Evolutionary conservation across 2,113 vertebrate species (phyloP).

Genomic region (Mola mola): DNA sequence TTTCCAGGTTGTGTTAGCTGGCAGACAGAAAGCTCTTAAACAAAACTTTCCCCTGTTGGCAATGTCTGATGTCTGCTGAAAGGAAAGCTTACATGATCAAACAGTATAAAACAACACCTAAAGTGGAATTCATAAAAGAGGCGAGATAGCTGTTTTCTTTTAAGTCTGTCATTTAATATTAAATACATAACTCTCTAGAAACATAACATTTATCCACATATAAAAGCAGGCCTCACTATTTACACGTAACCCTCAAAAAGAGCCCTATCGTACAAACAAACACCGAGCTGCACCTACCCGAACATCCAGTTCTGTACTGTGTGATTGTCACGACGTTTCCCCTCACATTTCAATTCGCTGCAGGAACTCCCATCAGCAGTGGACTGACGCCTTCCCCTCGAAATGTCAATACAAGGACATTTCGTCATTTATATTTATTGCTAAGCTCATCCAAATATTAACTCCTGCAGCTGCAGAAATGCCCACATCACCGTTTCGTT

Average conservation of each 20-base stretch:
- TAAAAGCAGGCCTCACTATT: conserved; percentile 57
- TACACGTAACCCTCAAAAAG: conserved; percentile 39
- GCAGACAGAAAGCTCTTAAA: too few species aligned
- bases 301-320: too few species aligned
- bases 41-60: too few species aligned
- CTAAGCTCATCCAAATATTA: conserved; percentile 10
- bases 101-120: background rate
- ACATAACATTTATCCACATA: conserved; percentile 60
- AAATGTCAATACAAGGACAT: too few species aligned
- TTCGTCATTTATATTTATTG: conserved; percentile 14
- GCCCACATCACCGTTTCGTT: background rate
- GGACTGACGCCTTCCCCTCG: too few species aligned
- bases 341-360: conserved; percentile 24
- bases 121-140: background rate
- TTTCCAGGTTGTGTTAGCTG: too few species aligned
- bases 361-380: too few species aligned
- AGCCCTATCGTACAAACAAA: conserved; percentile 34
- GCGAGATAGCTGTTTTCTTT: conserved; percentile 6
- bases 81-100: too few species aligned
- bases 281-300: conserved; percentile 5
- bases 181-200: conserved; percentile 67
- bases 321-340: conserved; percentile 62
- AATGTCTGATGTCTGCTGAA: too few species aligned
- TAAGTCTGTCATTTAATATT: conserved; percentile 53
- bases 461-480: conserved; percentile 1